Evolutionary conservation across 2,888 invertebrate genomes (phyloP), one percentile per base, ranked within the genome.

Genomic region (Cosmia pyralina): DNA sequence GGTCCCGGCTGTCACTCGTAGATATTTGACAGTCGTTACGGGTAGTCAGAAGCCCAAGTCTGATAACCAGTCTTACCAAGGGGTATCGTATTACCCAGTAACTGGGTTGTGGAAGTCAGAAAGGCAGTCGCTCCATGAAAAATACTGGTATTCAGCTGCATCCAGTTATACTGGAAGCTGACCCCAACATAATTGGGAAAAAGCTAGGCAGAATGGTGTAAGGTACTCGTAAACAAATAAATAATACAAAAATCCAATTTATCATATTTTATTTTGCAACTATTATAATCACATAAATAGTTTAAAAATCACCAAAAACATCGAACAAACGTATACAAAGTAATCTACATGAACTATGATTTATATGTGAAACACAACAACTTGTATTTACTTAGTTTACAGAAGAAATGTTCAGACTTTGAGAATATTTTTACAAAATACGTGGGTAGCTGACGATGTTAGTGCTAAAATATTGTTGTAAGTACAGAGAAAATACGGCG

Each of bases 261-360:
- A 74, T 71, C 13, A 80, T 82, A 72, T 67, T 85, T 86, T 82
- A 82, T 83, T 86, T 82, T 80, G 73, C 80, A 86, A 75, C 83
- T 85, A 85, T 85, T 52, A 72, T 82, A 83, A 86, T 77, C 83
- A 86, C 85, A 85, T 83, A 81, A 82, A 84, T 85, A 86, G 83
- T 85, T 85, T 77, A 63, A 80, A 69, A 70, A 68, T 77, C 74
- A 73, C 85, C 66, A 81, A 87, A 77, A 86, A 85, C 83, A 86
- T 86, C 83, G 85, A 85, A 83, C 13, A 46, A 86, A 86, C 87
- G 59, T 72, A 81, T 80, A 80, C 62, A 86, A 86, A 80, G 76
- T 76, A 83, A 78, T 69, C 83, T 86, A 86, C 83, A 41, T 48
- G 50, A 71, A 65, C 69, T 72, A 86, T 52, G 50, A 53, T 52